These are phyloP conservation scores for Drosophila cracens DNA, from an alignment of 2,888 invertebrate genomes.

Conservation along the genomic window DNA sequence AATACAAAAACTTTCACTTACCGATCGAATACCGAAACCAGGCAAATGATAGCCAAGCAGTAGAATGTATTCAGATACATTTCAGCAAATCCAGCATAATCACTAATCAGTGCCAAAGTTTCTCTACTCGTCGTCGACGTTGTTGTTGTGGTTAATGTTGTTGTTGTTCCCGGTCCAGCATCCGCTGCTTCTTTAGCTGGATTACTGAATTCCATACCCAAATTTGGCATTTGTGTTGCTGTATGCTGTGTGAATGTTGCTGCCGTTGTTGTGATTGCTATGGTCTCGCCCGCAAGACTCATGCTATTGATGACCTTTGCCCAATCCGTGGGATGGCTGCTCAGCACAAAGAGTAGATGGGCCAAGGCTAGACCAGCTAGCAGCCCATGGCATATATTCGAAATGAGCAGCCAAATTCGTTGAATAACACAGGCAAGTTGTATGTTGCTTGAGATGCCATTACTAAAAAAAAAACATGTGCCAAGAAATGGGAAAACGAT, in stretches of 20 bases:
- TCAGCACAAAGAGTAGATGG: conserved; percentile 84
- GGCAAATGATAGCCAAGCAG: conserved; percentile 86
- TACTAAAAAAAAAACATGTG: conserved; percentile 51
- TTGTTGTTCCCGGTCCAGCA: conserved; percentile 24
- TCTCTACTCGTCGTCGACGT: conserved; percentile 39
- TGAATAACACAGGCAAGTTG: conserved; percentile 85
- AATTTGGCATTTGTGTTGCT: conserved; percentile 40
- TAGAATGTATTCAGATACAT: conserved; percentile 86
- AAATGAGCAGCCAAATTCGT: conserved; percentile 86
- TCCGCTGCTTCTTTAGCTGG: conserved; percentile 72
- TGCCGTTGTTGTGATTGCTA: conserved; percentile 42
- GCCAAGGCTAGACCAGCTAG: conserved; percentile 86
- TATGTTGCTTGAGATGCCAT: conserved; percentile 82
- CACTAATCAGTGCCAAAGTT: conserved; percentile 71
- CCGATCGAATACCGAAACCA: conserved; percentile 87
- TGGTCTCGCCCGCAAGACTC: conserved; percentile 81
- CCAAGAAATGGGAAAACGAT: neutral
- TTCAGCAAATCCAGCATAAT: conserved; percentile 84
- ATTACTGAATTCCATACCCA: conserved; percentile 55
- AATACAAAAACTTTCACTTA: conserved; percentile 72
- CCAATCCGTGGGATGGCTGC: conserved; percentile 84
- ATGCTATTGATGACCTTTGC: conserved; percentile 79
- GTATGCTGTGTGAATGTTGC: conserved; percentile 27
- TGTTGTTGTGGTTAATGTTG: conserved; percentile 18
- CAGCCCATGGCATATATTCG: conserved; percentile 87